Evolutionary conservation across 1,140 invertebrate species (phyloP), one percentile per base, ranked within the genome.

Genomic region (Linepithema humile): DNA sequence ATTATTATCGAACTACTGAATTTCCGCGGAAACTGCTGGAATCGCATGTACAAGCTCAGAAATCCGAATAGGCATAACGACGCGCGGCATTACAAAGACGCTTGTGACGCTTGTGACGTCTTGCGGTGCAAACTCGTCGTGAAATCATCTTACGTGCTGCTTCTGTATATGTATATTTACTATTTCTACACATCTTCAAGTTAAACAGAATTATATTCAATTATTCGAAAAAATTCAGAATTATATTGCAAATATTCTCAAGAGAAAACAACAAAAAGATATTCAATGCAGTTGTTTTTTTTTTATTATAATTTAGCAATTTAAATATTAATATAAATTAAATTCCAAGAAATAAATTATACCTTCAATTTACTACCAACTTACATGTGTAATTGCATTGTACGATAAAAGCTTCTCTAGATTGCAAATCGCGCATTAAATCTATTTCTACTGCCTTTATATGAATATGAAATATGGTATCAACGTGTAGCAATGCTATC

Each of bases 1-100:
- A 60, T 82, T 73, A 82, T 82, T 74, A 74, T 73, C 69, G 67
- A 82, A 80, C 64, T 32, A 32, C 48, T 26, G 23, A 70, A 80
- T 73, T 69, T 55, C 3, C 45, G 15, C 17, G 45, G 6, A 12
- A 77, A 23, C 35, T 77, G 29, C n/a, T 64, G 65, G 65, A 82
- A 60, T 84, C 48, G 20, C 29, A 32, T 40, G 38, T 45, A 43
- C 43, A 20, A 26, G 10, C 70, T 83, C 80, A 26, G 64, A 38
- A 38, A 64, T 80, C 38, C 45, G 75, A 69, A 69, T 78, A 78
- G 45, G 62, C 38, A 17, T 35, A 55, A 55, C 35, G 35, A 78
- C 48, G 64, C 23, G 74, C 45, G 20, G 74, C 35, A 35, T 53
- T 65, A 67, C 43, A 17, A n/a, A 12, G 26, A 50, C 38, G 45